Evolutionary conservation across 2,113 vertebrate genomes (phyloP).

Genomic region (Nothoprocta perdicaria): DNA sequence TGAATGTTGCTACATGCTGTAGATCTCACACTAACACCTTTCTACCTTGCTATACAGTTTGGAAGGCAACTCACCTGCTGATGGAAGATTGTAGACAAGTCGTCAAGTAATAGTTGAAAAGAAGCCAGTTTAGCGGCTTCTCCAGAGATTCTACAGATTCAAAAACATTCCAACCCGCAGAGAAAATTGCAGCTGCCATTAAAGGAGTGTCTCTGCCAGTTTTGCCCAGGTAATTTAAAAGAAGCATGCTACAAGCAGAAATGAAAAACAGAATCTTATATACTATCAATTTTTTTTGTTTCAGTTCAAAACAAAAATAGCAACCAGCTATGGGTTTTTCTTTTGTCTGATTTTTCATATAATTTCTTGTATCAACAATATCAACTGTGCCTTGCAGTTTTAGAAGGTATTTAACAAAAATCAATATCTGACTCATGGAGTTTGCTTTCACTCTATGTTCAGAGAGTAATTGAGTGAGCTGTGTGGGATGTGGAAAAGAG

Average conservation of each 20-base stretch:
- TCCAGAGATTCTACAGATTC: conserved; percentile 93
- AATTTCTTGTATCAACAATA: background rate
- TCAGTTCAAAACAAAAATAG: conserved; percentile 14
- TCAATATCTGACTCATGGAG: background rate
- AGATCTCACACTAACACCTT: conserved; percentile 29
- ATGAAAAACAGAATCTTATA: conserved; percentile 44
- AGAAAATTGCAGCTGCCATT: conserved; percentile 93
- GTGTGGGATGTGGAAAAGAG: background rate
- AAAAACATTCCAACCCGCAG: conserved; percentile 97
- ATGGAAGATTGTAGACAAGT: conserved; percentile 95
- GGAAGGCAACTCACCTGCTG: conserved; percentile 86
- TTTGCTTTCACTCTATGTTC: conserved; percentile 13
- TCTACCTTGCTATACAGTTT: conserved; percentile 12
- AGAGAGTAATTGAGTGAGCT: background rate
- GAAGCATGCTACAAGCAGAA: conserved; percentile 89
- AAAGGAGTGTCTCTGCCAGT: conserved; percentile 90
- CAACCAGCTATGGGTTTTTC: background rate
- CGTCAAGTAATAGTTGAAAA: conserved; percentile 99
- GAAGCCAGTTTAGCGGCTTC: conserved; percentile 95
- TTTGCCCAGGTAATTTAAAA: conserved; percentile 94
- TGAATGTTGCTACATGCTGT: background rate
- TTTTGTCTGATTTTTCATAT: background rate
- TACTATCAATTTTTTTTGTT: conserved; percentile 16
- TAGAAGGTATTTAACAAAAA: background rate
- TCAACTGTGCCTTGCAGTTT: background rate